A percentile compares a stretch with the other conserved stretches of the same genome.
Conservation (phyloP, 2,113 vertebrate species). For the Cranoglanis bouderius region DNA sequence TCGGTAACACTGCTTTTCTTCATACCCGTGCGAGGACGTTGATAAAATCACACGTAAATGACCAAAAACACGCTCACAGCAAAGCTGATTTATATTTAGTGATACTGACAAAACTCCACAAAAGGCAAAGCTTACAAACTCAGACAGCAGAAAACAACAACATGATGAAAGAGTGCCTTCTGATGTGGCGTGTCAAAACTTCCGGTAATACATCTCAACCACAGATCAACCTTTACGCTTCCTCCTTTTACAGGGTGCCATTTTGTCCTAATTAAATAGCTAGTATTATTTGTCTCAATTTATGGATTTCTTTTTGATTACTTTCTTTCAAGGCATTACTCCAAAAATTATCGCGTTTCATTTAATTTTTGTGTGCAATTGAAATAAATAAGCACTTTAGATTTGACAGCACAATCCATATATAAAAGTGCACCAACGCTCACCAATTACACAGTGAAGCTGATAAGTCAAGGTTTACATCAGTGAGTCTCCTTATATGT, state of each 20-base stretch:
- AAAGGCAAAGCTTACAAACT: background rate
- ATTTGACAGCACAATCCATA: background rate
- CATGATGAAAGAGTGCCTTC: background rate
- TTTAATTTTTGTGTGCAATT: background rate
- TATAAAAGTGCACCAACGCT: background rate
- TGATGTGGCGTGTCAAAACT: background rate
- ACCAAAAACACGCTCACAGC: background rate
- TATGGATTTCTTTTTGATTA: background rate
- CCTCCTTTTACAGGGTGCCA: background rate
- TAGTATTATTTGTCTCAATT: background rate
- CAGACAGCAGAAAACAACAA: background rate
- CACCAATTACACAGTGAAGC: background rate
- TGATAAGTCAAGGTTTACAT: background rate
- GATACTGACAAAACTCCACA: background rate
- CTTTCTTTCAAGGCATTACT: background rate
- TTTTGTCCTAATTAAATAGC: background rate
- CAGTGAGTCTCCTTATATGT: background rate
- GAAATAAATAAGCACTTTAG: background rate
- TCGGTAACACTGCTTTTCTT: background rate
- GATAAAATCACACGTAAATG: background rate
- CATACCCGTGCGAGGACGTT: background rate
- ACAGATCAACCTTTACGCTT: background rate
- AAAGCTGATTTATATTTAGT: background rate
- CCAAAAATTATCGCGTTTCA: background rate
- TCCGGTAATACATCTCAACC: background rate